These are phyloP conservation scores for Oryctes rhinoceros DNA, from an alignment of 1,140 invertebrate species.

Conservation along the genomic window DNA sequence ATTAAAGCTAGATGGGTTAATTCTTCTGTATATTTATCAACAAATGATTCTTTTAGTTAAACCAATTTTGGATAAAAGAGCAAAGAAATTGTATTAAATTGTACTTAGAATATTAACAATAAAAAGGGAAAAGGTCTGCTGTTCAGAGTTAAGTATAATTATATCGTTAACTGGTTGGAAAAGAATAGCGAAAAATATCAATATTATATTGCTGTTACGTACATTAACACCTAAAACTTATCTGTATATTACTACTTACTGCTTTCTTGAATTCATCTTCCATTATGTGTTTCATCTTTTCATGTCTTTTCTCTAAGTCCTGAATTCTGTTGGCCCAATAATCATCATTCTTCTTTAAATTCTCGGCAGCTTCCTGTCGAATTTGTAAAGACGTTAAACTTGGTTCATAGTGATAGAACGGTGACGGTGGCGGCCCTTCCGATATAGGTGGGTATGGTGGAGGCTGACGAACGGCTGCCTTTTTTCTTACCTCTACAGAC, in stretches of 20 bases:
- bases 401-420: slow-evolving; percentile 56
- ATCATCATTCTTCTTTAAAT: slow-evolving; percentile 60
- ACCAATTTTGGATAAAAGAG: too few species aligned
- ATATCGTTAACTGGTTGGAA: too few species aligned
- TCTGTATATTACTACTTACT: slow-evolving; percentile 48
- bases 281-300: slow-evolving; percentile 62
- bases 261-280: slow-evolving; percentile 66
- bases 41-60: too few species aligned
- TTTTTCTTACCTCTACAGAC: slow-evolving; percentile 45
- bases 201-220: too few species aligned
- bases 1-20: too few species aligned
- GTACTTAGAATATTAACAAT: too few species aligned
- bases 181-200: too few species aligned
- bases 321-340: slow-evolving; percentile 66
- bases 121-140: too few species aligned
- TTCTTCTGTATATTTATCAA: too few species aligned
- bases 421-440: slow-evolving; percentile 37
- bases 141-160: too few species aligned
- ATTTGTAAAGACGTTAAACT: slow-evolving; percentile 58
- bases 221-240: too few species aligned
- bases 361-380: slow-evolving; percentile 55
- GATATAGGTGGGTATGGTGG: neutral
- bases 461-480: neutral
- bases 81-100: too few species aligned
- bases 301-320: slow-evolving; percentile 63